Conservation (phyloP, 2,888 invertebrate genomes). For the Cybosia mesomella region DNA sequence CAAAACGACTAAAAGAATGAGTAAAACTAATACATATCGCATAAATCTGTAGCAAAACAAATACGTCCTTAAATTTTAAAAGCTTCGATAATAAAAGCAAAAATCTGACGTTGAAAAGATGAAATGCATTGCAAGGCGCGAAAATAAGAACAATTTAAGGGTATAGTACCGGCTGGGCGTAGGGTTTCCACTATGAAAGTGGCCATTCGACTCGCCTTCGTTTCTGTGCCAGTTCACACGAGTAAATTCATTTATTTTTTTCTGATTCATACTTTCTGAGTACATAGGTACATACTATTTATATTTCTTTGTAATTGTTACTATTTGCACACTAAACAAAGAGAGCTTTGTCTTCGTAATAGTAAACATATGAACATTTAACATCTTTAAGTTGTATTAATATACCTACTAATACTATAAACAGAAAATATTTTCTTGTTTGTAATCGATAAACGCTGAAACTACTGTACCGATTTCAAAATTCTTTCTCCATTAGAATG, state of each 20-base stretch:
- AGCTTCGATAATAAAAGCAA: constrained; percentile 62
- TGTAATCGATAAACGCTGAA: no score
- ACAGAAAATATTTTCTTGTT: no score
- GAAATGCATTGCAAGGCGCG: constrained; percentile 61
- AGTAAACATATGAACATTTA: not conserved
- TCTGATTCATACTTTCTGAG: constrained; percentile 39
- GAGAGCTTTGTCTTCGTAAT: not conserved
- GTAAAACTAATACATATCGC: constrained; percentile 49
- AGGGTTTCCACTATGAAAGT: constrained; percentile 64
- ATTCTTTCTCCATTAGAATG: no score
- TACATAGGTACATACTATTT: constrained; percentile 17
- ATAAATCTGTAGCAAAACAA: constrained; percentile 56
- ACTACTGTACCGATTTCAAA: no score
- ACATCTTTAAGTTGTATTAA: no score
- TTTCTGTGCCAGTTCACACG: constrained; percentile 52
- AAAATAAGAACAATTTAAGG: constrained; percentile 69
- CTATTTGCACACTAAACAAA: constrained; percentile 19
- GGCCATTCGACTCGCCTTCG: constrained; percentile 63
- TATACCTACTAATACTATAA: no score
- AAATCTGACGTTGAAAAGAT: constrained; percentile 59
- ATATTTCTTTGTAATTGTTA: constrained; percentile 25
- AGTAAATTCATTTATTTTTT: constrained; percentile 44
- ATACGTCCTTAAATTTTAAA: constrained; percentile 62
- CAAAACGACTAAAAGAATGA: constrained; percentile 37
- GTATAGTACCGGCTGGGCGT: constrained; percentile 58